Evolutionary conservation across 2,113 vertebrate genomes (phyloP).

Genomic region (Callorhinus ursinus): DNA sequence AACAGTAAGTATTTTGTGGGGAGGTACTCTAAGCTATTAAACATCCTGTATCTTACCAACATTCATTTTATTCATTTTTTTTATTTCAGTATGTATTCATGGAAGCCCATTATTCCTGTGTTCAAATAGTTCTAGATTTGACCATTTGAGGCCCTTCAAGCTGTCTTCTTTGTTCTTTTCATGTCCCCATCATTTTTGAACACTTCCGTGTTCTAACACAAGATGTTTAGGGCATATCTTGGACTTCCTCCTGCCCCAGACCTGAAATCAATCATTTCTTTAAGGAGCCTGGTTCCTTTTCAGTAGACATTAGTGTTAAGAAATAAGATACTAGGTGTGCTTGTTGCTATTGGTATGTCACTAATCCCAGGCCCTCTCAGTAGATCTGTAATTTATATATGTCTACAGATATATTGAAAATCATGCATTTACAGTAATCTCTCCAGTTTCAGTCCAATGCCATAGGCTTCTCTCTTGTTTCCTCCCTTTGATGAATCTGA

Average conservation of each 20-base stretch:
- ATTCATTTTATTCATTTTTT: constrained; percentile 17
- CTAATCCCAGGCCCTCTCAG: not conserved
- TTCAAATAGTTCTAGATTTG: not conserved
- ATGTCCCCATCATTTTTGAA: not conserved
- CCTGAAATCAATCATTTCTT: constrained; percentile 7
- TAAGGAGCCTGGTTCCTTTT: not conserved
- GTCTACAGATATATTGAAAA: not conserved
- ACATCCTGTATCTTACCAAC: not conserved
- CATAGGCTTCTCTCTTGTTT: not conserved
- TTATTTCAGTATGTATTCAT: not conserved
- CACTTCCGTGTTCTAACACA: not conserved
- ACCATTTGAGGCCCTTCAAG: not conserved
- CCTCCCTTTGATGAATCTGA: not conserved
- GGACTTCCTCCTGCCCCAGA: not conserved
- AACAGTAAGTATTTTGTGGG: not conserved
- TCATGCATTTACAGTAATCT: not conserved
- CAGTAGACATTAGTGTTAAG: not conserved
- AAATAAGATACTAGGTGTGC: not conserved
- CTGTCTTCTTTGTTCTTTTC: constrained; percentile 37
- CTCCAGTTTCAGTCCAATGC: not conserved
- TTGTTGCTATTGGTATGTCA: not conserved
- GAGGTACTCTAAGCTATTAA: not conserved
- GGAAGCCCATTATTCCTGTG: not conserved
- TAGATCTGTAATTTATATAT: not conserved
- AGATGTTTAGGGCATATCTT: not conserved